A percentile compares a stretch with the other conserved stretches of the same genome.
phyloP scores from a whole-genome alignment of 2,888 invertebrate species.

The Raillietiella orientalis region DNA sequence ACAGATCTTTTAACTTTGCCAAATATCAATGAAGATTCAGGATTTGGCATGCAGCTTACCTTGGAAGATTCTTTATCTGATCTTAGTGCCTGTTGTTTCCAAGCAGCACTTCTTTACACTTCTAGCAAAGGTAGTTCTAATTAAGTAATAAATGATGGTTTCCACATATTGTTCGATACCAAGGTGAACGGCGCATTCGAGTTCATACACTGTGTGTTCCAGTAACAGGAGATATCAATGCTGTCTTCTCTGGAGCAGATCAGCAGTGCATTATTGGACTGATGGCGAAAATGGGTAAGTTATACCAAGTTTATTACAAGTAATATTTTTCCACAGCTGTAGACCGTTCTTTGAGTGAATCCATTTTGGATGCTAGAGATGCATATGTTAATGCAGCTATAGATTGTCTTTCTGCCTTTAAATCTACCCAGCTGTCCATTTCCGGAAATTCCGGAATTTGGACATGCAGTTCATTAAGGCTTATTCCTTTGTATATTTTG shows the following conservation, averaged over 20 bases:
- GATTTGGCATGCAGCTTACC: constrained; percentile 87
- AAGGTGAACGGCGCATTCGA: constrained; percentile 75
- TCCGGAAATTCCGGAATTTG: constrained; percentile 16
- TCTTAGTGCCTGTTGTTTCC: constrained; percentile 67
- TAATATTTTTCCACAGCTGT: constrained; percentile 29
- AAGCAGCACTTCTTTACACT: constrained; percentile 87
- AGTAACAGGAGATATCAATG: constrained; percentile 44
- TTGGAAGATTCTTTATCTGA: constrained; percentile 72
- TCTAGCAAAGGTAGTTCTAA: constrained; percentile 36
- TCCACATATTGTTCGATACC: constrained; percentile 6
- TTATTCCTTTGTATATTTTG: constrained; percentile 60
- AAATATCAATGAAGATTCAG: constrained; percentile 90
- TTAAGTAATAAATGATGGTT: constrained; percentile 5
- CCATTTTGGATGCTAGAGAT: constrained; percentile 70
- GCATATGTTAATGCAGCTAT: constrained; percentile 81
- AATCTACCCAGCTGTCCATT: constrained; percentile 18
- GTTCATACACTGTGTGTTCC: constrained; percentile 91
- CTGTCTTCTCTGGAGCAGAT: constrained; percentile 58
- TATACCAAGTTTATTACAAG: background rate
- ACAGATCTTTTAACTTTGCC: constrained; percentile 83
- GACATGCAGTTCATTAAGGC: constrained; percentile 37
- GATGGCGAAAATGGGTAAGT: constrained; percentile 73
- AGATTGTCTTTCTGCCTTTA: constrained; percentile 49
- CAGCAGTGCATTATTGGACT: constrained; percentile 72
- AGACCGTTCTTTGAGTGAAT: constrained; percentile 54